phyloP scores from a whole-genome alignment of 2,888 invertebrate species.

The Meiosimyza platycephala region DNA sequence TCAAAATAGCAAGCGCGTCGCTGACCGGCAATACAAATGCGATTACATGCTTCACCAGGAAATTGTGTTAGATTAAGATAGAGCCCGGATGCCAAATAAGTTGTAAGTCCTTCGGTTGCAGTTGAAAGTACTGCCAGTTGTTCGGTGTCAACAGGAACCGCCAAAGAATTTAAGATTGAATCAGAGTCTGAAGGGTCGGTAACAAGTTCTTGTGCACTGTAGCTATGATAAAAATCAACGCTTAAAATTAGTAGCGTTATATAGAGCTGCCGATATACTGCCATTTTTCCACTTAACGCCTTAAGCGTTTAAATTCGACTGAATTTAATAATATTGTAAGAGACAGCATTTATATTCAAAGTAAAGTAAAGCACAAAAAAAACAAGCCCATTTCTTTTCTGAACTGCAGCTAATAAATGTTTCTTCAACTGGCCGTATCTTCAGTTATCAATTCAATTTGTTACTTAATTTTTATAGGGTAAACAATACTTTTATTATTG shows the following conservation, averaged over 20 bases:
- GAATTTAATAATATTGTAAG: no score
- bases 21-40: constrained; percentile 48
- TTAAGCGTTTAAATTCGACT: no score
- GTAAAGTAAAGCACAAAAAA: no score
- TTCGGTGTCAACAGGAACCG: background rate
- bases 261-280: background rate
- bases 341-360: no score
- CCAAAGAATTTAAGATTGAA: background rate
- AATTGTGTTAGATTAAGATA: constrained; percentile 44
- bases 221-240: background rate
- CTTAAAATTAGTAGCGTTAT: background rate
- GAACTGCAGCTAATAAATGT: background rate
- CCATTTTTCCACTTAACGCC: background rate
- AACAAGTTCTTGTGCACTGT: background rate
- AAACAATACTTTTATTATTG: background rate
- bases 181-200: background rate
- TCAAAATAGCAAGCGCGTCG: constrained; percentile 65
- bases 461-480: no score
- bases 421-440: background rate
- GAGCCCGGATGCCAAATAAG: background rate
- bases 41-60: constrained; percentile 58
- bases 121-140: background rate
- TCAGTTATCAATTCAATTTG: background rate
- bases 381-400: background rate
- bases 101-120: constrained; percentile 24